A percentile compares a stretch with the other conserved stretches of the same genome.
phyloP scores from a whole-genome alignment of 1,140 invertebrate genomes.

The Stegodyphus mimosarum region DNA sequence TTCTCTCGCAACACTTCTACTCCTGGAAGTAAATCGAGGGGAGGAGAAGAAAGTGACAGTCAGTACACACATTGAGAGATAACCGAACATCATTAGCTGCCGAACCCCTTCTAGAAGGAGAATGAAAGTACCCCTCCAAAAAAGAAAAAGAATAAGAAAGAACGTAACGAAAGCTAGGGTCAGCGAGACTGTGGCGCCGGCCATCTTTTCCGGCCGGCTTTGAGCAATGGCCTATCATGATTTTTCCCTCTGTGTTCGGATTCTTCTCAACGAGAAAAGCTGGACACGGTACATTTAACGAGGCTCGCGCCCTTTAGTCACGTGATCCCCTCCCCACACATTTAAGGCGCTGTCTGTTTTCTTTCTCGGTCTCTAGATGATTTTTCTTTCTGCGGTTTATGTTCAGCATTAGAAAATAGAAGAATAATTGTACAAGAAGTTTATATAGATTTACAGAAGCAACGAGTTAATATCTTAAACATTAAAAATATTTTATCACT shows the following conservation, averaged over 20 bases:
- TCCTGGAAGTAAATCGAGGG: background rate
- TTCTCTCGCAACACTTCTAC: conserved; percentile 10
- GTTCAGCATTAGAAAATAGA: too few relatives aligned
- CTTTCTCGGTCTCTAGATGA: too few relatives aligned
- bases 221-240: conserved; percentile 8
- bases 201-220: conserved; percentile 24
- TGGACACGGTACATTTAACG: conserved; percentile 45
- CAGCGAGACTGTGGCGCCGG: conserved; percentile 38
- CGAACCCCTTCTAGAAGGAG: background rate
- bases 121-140: background rate
- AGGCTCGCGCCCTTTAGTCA: background rate
- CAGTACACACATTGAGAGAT: background rate
- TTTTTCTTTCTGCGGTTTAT: too few relatives aligned
- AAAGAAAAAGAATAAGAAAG: background rate
- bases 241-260: background rate
- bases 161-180: background rate
- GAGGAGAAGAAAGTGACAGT: background rate
- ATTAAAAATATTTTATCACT: too few relatives aligned
- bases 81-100: background rate
- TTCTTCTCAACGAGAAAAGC: background rate
- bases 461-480: too few relatives aligned
- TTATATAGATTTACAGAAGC: too few relatives aligned
- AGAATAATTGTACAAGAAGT: too few relatives aligned
- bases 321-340: background rate
- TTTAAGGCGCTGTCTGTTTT: too few relatives aligned